Base-by-base conservation (phyloP, 2,797 vertebrate genomes). In the Lepus oiostolus region DNA sequence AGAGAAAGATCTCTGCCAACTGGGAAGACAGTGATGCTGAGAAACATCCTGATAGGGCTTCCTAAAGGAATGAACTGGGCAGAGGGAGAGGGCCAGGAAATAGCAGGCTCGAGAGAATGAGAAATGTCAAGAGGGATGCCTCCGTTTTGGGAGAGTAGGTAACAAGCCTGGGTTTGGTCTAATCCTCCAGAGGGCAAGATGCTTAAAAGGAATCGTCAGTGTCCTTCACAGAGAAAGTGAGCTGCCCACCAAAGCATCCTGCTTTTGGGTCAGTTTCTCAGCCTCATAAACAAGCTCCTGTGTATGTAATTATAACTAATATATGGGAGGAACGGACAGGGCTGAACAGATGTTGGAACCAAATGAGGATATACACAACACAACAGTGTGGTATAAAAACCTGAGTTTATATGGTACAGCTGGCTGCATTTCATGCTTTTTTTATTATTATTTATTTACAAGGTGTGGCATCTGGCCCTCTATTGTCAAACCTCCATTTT, bases 391-490 rank as follows among this genome's bases (percentile, higher is more conserved):
- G 96, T 97, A 98, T 98, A 98, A 98, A 98, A 98, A 90, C 91
- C 97, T 63, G 82, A 93, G 95, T 98, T 98, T 98, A 98, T 98
- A 98, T 0, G 84, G 94, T 94, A 76, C 98, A 98, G 97, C 98
- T 98, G 98, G 97, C 94, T 95, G 90, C 88, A 85, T 89, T 76
- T 92, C 98, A 95, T 94, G 82, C 16, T 58, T 96, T 98, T 97
- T 96, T 97, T 96, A 85, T 86, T 77, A 85, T 85, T 94, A 94
- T 71, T 96, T 95, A 98, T 98, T 98, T 98, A 98, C 96, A 98
- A 95, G 96, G 95, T 70, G 72, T 52, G 98, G 98, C 98, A 98
- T 98, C 98, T 98, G 98, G 97, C 84, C 97, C 96, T 96, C 94
- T 93, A 97, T 88, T 88, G 91, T 96, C 96, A 96, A 96, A 60